These are phyloP conservation scores for pig (Sus scrofa) DNA, from an alignment of 2,113 vertebrate species.

Conservation along the genomic window DNA sequence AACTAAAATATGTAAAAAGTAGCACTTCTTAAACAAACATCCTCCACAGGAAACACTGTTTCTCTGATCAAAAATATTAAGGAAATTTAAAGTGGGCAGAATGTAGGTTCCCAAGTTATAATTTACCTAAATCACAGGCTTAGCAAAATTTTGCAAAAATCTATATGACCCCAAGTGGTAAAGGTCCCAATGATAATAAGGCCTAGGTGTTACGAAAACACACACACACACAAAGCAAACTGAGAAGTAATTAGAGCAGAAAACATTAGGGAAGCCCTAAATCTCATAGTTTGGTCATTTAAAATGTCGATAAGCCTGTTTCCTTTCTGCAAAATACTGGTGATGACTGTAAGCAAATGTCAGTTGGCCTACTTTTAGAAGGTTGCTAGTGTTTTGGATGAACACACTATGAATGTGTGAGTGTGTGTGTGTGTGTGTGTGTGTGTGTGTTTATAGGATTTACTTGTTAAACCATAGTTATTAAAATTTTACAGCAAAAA, in stretches of 20 bases:
- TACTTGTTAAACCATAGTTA: constrained; percentile 37
- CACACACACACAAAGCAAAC: background rate
- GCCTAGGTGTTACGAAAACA: background rate
- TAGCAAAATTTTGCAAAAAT: constrained; percentile 39
- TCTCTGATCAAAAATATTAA: background rate
- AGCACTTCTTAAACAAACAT: constrained; percentile 15
- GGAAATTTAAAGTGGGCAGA: background rate
- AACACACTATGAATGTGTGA: background rate
- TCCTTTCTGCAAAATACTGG: constrained; percentile 52
- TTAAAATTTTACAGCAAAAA: constrained; percentile 68
- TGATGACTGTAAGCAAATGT: constrained; percentile 67
- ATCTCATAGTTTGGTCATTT: constrained; percentile 62
- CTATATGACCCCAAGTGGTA: constrained; percentile 13
- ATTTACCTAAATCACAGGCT: background rate
- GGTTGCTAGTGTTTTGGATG: constrained; percentile 33
- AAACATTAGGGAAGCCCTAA: constrained; percentile 68
- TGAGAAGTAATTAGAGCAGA: constrained; percentile 64
- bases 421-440: background rate
- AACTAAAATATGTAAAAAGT: background rate
- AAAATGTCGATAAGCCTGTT: constrained; percentile 74
- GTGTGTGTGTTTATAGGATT: background rate
- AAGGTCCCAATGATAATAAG: background rate
- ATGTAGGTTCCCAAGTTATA: background rate
- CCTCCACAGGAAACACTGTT: background rate
- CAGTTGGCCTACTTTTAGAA: constrained; percentile 69